Evolutionary conservation across 1,140 invertebrate species (phyloP), one percentile per base, ranked within the genome.

Genomic region (Phenacoccus solenopsis): DNA sequence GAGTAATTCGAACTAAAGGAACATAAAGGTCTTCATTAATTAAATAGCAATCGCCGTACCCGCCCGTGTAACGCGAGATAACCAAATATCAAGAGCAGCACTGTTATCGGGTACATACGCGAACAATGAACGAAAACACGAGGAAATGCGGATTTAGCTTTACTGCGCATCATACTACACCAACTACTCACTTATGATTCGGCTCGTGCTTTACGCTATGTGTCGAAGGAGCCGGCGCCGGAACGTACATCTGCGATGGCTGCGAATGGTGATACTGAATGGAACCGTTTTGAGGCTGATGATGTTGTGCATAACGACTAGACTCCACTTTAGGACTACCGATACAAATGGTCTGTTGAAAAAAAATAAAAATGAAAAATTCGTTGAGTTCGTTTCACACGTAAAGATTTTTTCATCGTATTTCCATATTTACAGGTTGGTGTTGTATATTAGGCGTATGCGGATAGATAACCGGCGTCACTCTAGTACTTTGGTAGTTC

Each of bases 131-230:
- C 16, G 7, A 59, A 22, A 20, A 20, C 7, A 59, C 32, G 32
- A 38, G 32, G 9, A 38, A 38, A 38, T 38, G 38, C 38, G 16
- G 5, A 16, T 49, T 2, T 49, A 4, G 16, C 38, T 24, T 25
- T 25, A 20, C 10, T 5, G 2, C 59, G 25, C 24, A 4, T n/a
- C 5, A 2, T 28, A 1, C n/a, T n/a, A n/a, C n/a, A n/a, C n/a
- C 1, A 30, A n/a, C 16, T 20, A 67, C 70, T 30, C 73, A 77
- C 75, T 73, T 78, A 24, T 74, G 73, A 69, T 78, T 76, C 22
- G 79, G 78, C 74, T 80, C 78, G 72, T 79, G 76, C 69, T 80
- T 80, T 24, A 79, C 59, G 16, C 59, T 64, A 27, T 25, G 25
- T 16, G 5, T 49, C 59, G 59, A 64, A 27, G 59, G 7, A 16